phyloP scores from a whole-genome alignment of 1,140 invertebrate species.

The Polypedilum vanderplanki region DNA sequence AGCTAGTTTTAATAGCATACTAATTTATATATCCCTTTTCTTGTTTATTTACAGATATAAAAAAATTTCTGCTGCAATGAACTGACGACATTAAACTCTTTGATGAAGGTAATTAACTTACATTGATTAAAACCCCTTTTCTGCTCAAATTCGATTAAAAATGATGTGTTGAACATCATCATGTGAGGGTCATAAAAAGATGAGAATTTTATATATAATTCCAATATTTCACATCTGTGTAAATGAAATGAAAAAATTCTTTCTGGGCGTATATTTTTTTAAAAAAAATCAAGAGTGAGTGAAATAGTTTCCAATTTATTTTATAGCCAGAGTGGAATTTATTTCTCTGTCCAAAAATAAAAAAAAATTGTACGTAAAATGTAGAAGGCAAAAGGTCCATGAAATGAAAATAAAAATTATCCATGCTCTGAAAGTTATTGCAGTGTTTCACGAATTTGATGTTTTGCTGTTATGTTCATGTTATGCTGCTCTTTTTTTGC shows the following conservation, averaged over 20 bases:
- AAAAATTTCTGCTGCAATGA: too few relatives aligned
- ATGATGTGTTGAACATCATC: too few relatives aligned
- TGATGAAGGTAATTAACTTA: too few relatives aligned
- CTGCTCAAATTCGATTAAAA: too few relatives aligned
- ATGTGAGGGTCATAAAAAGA: too few relatives aligned
- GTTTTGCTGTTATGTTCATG: neutral
- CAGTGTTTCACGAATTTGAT: constrained; percentile 12
- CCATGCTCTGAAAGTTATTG: constrained; percentile 5
- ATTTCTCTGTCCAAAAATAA: neutral
- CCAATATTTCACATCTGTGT: constrained; percentile 11
- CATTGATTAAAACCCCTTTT: too few relatives aligned
- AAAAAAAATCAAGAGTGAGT: neutral
- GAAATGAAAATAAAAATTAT: constrained; percentile 13
- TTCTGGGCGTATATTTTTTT: neutral
- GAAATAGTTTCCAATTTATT: constrained; percentile 14
- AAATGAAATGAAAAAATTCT: neutral
- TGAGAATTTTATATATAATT: neutral
- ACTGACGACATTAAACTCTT: too few relatives aligned
- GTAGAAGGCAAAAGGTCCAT: neutral
- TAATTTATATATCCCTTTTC: too few relatives aligned
- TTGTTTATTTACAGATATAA: too few relatives aligned
- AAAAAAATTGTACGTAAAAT: neutral
- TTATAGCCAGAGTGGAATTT: neutral
- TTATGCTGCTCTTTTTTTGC: neutral
- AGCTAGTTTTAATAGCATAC: too few relatives aligned